A percentile compares a stretch with the other conserved stretches of the same genome.
Conservation (phyloP, 2,888 invertebrate genomes). For the Chloroclysta siterata region DNA sequence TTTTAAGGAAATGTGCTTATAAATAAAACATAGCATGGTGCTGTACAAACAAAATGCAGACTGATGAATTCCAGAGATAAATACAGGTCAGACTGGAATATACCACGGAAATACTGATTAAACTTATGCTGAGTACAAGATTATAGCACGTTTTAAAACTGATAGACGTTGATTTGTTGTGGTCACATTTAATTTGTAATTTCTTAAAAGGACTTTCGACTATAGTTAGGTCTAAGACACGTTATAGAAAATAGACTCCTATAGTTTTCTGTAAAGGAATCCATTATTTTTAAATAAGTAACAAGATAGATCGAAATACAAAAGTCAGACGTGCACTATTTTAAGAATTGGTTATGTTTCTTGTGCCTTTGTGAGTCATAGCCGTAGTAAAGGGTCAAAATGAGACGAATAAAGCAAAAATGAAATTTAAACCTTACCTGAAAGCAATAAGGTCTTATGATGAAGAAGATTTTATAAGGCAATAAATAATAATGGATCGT, state of each 20-base stretch:
- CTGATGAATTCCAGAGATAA: constrained; percentile 60
- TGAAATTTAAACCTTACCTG: constrained; percentile 54
- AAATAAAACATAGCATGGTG: constrained; percentile 45
- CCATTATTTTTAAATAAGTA: background rate
- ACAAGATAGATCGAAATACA: constrained; percentile 6
- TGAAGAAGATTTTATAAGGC: constrained; percentile 64
- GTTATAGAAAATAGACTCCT: too few species aligned
- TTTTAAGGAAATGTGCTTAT: constrained; percentile 44
- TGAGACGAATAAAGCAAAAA: constrained; percentile 55
- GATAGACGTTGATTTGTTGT: background rate
- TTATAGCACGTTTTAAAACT: background rate
- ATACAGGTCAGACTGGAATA: constrained; percentile 49
- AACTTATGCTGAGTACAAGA: constrained; percentile 4
- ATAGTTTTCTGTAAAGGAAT: too few species aligned
- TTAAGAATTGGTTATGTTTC: constrained; percentile 62
- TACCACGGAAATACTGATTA: constrained; percentile 43
- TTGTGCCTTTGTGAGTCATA: constrained; percentile 63
- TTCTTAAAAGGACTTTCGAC: too few species aligned
- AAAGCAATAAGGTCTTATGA: constrained; percentile 52
- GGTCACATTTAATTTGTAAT: background rate
- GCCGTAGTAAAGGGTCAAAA: constrained; percentile 66
- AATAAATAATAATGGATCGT: constrained; percentile 83
- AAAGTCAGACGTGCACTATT: constrained; percentile 52
- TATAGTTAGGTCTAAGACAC: too few species aligned
- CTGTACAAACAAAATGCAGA: constrained; percentile 51